Conservation (phyloP, 1,140 invertebrate genomes). For the Gonioctena quinquepunctata region DNA sequence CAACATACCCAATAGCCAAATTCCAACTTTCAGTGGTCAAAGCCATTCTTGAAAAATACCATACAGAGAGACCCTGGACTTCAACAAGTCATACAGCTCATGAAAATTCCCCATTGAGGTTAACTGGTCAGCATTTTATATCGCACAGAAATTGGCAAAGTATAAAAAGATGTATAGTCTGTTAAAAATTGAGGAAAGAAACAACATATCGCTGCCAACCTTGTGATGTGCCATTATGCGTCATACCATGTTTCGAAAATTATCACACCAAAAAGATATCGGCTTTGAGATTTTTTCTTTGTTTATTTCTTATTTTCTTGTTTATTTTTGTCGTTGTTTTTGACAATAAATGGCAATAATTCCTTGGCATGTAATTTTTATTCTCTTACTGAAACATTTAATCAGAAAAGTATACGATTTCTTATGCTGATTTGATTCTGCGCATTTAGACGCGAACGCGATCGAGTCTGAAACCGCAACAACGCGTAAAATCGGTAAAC, state of each 20-base stretch:
- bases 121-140: background rate
- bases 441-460: no score
- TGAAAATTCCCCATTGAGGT: background rate
- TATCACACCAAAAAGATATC: background rate
- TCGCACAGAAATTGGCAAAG: background rate
- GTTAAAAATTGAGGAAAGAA: background rate
- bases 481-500: background rate
- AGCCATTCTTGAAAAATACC: background rate
- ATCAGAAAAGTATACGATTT: no score
- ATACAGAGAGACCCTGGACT: background rate
- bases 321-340: background rate
- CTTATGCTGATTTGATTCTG: no score
- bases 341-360: no score
- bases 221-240: slow-evolving; percentile 2
- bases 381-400: no score
- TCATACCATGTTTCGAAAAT: background rate
- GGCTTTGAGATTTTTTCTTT: background rate
- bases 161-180: background rate
- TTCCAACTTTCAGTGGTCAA: background rate
- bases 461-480: background rate
- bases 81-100: background rate
- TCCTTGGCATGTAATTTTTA: no score
- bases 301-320: background rate
- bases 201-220: background rate
- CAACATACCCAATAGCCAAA: background rate